A percentile compares a stretch with the other conserved stretches of the same genome.
phyloP scores from a whole-genome alignment of 2,888 invertebrate species.

The Drosophila quinaria region DNA sequence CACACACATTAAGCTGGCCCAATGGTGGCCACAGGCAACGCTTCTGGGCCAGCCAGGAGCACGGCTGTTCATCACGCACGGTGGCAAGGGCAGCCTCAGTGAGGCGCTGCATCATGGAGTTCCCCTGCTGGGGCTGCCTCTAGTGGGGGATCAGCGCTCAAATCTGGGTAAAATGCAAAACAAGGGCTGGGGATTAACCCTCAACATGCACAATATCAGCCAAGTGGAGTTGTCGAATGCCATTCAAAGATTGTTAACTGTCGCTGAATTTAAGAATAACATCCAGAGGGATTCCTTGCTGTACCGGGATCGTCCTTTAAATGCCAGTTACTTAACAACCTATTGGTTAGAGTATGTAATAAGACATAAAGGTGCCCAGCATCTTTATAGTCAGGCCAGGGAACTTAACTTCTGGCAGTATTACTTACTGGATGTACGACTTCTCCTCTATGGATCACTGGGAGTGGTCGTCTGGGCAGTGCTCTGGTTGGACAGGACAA shows the following conservation, averaged over 20 bases:
- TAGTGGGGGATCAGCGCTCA: slow-evolving; percentile 92
- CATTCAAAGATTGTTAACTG: slow-evolving; percentile 54
- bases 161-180: slow-evolving; percentile 90
- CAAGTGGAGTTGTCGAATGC: slow-evolving; percentile 36
- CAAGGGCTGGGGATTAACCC: slow-evolving; percentile 86
- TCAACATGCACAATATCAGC: slow-evolving; percentile 47
- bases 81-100: slow-evolving; percentile 90
- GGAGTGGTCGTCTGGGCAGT: slow-evolving; percentile 8
- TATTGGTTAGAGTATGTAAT: slow-evolving; percentile 88
- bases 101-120: slow-evolving; percentile 92
- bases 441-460: slow-evolving; percentile 27
- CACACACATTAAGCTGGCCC: slow-evolving; percentile 82
- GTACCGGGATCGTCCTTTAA: slow-evolving; percentile 87
- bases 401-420: slow-evolving; percentile 85
- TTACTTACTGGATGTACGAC: slow-evolving; percentile 86
- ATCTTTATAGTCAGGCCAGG: slow-evolving; percentile 86
- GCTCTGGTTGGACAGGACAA: slow-evolving; percentile 7
- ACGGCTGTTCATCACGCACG: slow-evolving; percentile 84
- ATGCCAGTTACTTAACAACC: slow-evolving; percentile 86
- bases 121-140: slow-evolving; percentile 91
- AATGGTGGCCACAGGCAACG: slow-evolving; percentile 89
- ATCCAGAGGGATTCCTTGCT: slow-evolving; percentile 80
- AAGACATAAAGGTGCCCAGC: slow-evolving; percentile 86
- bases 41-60: slow-evolving; percentile 90
- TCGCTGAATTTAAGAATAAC: slow-evolving; percentile 47